A percentile compares a stretch with the other conserved stretches of the same genome.
Evolutionary conservation across 2,113 vertebrate species (phyloP).

Genomic region (Halcyon senegalensis): DNA sequence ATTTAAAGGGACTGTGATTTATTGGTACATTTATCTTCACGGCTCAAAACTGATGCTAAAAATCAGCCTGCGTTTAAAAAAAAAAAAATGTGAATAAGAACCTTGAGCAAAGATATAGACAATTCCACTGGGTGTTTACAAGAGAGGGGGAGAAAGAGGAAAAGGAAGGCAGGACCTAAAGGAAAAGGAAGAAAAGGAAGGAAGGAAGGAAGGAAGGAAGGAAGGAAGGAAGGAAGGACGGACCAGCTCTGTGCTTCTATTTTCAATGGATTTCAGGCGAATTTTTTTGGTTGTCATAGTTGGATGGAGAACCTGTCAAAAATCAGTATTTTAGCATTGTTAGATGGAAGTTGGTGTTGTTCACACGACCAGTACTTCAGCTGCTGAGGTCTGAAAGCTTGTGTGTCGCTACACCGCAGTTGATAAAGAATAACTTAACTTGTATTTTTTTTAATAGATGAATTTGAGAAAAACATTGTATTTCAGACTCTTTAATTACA

Average conservation of each 20-base stretch:
- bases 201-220: neutral
- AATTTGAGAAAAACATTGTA: neutral
- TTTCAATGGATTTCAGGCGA: neutral
- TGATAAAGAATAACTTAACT: neutral
- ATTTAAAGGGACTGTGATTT: conserved; percentile 2
- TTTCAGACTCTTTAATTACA: neutral
- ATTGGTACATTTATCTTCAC: conserved; percentile 18
- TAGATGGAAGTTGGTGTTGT: neutral
- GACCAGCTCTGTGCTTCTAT: neutral
- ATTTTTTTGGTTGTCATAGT: neutral
- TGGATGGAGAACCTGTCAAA: neutral
- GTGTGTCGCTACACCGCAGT: neutral
- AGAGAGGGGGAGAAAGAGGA: neutral
- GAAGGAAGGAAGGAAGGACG: neutral
- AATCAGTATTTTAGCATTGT: neutral
- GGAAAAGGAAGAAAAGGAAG: neutral
- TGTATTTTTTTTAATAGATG: neutral
- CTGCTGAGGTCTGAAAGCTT: neutral
- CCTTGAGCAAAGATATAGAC: neutral
- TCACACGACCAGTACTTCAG: neutral
- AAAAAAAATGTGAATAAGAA: neutral
- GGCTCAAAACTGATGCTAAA: conserved; percentile 13
- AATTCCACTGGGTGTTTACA: neutral
- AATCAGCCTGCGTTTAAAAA: neutral
- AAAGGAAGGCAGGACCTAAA: neutral